Evolutionary conservation across 2,113 vertebrate species (phyloP).

Genomic region (Macrotis lagotis): DNA sequence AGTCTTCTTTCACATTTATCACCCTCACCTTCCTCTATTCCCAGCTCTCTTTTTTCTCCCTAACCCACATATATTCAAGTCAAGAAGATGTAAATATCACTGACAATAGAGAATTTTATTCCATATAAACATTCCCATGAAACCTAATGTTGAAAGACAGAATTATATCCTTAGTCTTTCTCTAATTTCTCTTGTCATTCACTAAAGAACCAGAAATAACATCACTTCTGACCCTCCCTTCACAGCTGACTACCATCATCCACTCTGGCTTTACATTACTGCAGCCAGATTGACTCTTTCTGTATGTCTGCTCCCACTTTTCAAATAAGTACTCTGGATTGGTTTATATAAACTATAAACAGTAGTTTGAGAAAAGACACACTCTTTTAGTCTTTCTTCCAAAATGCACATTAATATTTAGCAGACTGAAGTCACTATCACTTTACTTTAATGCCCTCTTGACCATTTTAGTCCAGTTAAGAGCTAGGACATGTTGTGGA

Average conservation of each 20-base stretch:
- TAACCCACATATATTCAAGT: neutral
- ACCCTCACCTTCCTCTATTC: neutral
- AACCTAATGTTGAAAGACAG: neutral
- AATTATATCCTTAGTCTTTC: neutral
- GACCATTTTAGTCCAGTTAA: neutral
- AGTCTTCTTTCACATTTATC: neutral
- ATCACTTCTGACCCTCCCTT: neutral
- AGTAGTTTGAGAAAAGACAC: neutral
- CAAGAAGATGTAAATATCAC: neutral
- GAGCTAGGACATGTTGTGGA: neutral
- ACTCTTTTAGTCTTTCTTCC: neutral
- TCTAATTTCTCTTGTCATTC: neutral
- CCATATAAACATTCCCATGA: neutral
- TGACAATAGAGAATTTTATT: neutral
- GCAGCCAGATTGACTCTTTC: neutral
- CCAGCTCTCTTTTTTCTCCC: neutral
- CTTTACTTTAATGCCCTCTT: neutral
- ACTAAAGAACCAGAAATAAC: rapidly evolving
- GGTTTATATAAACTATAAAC: neutral
- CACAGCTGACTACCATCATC: neutral
- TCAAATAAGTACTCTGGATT: neutral
- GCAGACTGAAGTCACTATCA: neutral
- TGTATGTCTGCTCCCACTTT: neutral
- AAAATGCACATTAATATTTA: neutral
- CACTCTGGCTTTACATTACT: neutral